Evolutionary conservation across 2,113 vertebrate genomes (phyloP).

Genomic region (Prietella phreatophila): DNA sequence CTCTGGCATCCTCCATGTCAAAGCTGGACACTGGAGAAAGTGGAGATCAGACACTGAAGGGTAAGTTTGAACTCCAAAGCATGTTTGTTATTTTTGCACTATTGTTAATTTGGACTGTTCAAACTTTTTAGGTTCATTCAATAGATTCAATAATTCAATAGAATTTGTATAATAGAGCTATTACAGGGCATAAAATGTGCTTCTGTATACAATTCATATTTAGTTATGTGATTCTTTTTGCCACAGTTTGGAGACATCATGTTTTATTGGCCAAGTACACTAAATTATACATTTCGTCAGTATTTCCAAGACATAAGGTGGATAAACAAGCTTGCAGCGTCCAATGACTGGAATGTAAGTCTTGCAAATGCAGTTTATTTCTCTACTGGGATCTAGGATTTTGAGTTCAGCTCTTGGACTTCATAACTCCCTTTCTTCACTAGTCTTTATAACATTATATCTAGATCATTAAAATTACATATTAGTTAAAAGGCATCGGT

Average conservation of each 20-base stretch:
- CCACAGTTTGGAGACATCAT: not conserved
- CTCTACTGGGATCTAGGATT: too few species aligned
- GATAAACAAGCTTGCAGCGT: not conserved
- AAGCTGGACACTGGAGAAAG: conserved; percentile 35
- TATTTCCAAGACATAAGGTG: not conserved
- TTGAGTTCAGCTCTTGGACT: not conserved
- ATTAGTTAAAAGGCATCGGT: not conserved
- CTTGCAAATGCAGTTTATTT: not conserved
- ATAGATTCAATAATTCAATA: too few species aligned
- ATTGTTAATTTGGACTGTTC: not conserved
- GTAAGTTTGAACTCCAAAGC: not conserved
- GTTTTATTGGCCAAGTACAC: not conserved
- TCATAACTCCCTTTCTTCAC: not conserved
- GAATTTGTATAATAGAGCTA: not conserved
- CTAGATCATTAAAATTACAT: not conserved
- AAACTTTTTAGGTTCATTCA: not conserved
- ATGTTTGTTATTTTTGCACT: not conserved
- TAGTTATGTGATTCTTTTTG: not conserved
- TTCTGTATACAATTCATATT: not conserved
- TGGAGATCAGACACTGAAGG: not conserved
- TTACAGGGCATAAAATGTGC: not conserved
- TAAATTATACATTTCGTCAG: not conserved
- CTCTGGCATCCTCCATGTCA: conserved; percentile 28
- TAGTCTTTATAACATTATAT: not conserved
- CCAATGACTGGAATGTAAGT: not conserved